Percentiles rank a stretch among this genome's conserved stretches.
phyloP scores from a whole-genome alignment of 2,797 vertebrate species.

The Siniperca undulata region DNA sequence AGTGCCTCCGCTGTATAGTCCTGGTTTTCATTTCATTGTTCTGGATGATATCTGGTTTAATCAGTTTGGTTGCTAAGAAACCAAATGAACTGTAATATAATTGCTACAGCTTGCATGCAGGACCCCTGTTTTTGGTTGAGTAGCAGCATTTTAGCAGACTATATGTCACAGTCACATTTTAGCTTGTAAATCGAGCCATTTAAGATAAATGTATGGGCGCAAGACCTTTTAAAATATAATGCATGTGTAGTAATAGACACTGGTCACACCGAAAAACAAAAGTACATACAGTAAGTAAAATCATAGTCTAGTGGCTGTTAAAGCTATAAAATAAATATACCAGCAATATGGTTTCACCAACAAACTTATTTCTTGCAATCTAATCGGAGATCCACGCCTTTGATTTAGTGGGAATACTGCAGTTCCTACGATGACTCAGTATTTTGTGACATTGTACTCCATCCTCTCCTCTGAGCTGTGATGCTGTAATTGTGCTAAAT shows the following conservation, averaged over 20 bases:
- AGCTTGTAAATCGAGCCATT: constrained; percentile 77
- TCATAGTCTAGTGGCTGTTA: constrained; percentile 65
- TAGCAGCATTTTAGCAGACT: constrained; percentile 69
- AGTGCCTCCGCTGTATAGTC: constrained; percentile 79
- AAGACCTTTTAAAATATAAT: constrained; percentile 72
- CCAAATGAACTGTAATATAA: constrained; percentile 80
- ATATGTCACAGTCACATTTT: constrained; percentile 61
- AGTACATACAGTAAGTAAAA: constrained; percentile 50
- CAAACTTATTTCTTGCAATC: constrained; percentile 46
- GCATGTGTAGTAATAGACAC: constrained; percentile 81
- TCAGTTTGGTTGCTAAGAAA: constrained; percentile 83
- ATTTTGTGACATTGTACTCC: constrained; percentile 46
- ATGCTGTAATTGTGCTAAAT: constrained; percentile 52
- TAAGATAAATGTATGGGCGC: constrained; percentile 55
- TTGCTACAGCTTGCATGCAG: constrained; percentile 80
- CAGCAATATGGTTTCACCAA: constrained; percentile 66
- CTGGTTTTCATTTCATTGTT: constrained; percentile 80
- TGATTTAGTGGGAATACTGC: constrained; percentile 43
- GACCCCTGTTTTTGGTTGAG: constrained; percentile 70
- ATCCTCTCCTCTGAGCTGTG: constrained; percentile 61
- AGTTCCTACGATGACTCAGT: constrained; percentile 45
- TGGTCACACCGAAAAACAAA: constrained; percentile 61
- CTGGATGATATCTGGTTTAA: constrained; percentile 78
- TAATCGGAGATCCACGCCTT: constrained; percentile 49
- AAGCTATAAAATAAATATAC: constrained; percentile 64